Evolutionary conservation across 2,797 vertebrate genomes (phyloP), one percentile per base, ranked within the genome.

Genomic region (Etheostoma nigrum): DNA sequence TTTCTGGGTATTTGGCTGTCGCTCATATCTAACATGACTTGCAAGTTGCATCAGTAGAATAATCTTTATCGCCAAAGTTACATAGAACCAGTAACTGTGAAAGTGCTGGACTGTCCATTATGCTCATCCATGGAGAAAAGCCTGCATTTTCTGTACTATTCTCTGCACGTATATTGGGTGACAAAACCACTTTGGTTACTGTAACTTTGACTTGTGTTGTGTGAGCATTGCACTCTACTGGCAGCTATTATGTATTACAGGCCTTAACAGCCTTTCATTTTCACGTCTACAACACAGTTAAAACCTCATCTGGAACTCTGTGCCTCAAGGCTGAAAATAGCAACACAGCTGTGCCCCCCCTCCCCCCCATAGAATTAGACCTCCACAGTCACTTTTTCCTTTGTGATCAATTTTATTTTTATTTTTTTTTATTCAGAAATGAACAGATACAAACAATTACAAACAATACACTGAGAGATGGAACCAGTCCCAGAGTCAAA

Each of bases 171-270:
- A 15, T 40, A 27, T 1, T 40, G n/a, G 5, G 4, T 45, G 33
- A 68, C 62, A 13, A 63, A 64, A 64, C 8, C 6, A 54, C 30
- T 47, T 27, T 59, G 42, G 45, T 16, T 45, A 19, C 19, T 61
- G 25, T 30, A 49, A 70, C 61, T 40, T 60, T 80, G 42, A 47
- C 6, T 52, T 83, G 73, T 61, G 42, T 89, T 80, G 64, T 89
- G 84, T 78, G 54, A 89, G 63, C 67, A 89, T 84, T 92, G 91
- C 91, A 76, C 91, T 91, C 93, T 94, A 86, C 87, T 88, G 93
- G 90, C 76, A 77, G 74, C 54, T 85, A 21, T 67, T 51, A 21
- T 45, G 72, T 59, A 88, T 79, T 90, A 78, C 89, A 86, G 42
- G 48, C 36, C 21, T 19, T 42, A 11, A 55, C 51, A 64, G 15